Evolutionary conservation across 2,113 vertebrate genomes (phyloP).

Genomic region (Andinoacara biseriatus): DNA sequence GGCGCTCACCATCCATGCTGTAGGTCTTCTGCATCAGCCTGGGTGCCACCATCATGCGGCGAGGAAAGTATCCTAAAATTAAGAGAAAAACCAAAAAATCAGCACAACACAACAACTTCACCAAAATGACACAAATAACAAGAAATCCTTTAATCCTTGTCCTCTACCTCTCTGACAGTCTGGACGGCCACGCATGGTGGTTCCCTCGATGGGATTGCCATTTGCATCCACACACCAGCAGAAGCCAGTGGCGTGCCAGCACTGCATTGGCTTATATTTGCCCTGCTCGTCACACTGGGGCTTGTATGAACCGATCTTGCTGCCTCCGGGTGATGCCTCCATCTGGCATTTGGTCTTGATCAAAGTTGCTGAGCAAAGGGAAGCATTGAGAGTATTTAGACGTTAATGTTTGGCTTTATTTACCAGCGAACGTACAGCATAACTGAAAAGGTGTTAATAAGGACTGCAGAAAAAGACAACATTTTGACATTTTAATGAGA

Average conservation of each 20-base stretch:
- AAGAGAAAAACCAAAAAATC: neutral
- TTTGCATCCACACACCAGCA: constrained; percentile 93
- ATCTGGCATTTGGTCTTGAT: constrained; percentile 86
- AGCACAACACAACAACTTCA: too few relatives aligned
- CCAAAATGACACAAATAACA: neutral
- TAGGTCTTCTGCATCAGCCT: constrained; percentile 45
- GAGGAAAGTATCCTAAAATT: neutral
- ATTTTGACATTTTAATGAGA: neutral
- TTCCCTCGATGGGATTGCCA: constrained; percentile 81
- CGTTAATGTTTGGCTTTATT: neutral
- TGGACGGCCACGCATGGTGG: constrained; percentile 65
- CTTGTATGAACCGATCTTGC: constrained; percentile 76
- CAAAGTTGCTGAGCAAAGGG: constrained; percentile 34
- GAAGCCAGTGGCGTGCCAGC: constrained; percentile 79
- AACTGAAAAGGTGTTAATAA: neutral
- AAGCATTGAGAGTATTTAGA: neutral
- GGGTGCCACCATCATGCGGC: constrained; percentile 8
- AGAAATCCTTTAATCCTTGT: neutral
- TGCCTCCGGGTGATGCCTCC: constrained; percentile 60
- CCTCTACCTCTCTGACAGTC: constrained; percentile 77
- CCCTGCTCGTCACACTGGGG: constrained; percentile 89
- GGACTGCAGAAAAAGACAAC: neutral
- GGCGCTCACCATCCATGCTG: constrained; percentile 19
- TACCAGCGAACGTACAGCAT: neutral
- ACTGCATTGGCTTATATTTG: constrained; percentile 87